These are phyloP conservation scores for Perccottus glenii DNA, from an alignment of 2,113 vertebrate genomes.

Conservation along the genomic window DNA sequence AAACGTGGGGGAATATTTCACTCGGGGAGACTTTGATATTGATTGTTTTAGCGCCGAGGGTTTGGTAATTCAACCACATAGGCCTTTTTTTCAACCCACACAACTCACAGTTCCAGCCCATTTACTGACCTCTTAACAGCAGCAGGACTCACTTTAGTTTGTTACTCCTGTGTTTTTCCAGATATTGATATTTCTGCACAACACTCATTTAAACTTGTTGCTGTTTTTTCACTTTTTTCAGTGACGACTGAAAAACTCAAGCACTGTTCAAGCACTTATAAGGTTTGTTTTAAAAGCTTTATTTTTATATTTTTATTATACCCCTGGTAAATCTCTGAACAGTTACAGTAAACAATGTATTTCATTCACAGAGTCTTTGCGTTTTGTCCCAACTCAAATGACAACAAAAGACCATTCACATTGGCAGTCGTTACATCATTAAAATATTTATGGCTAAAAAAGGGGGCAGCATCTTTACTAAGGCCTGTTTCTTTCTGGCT, in stretches of 20 bases:
- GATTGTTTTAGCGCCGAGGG: background rate
- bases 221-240: background rate
- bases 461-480: conserved; percentile 92
- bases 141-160: background rate
- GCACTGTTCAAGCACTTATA: background rate
- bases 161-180: background rate
- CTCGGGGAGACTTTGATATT: background rate
- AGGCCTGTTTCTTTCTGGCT: conserved; percentile 89
- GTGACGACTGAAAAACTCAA: background rate
- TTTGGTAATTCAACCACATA: background rate
- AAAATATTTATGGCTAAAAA: conserved; percentile 75
- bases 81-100: background rate
- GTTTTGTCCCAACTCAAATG: no score
- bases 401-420: no score
- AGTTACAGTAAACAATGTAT: no score
- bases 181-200: background rate
- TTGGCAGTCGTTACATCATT: background rate
- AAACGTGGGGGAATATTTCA: no score
- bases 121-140: background rate
- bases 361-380: no score
- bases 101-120: background rate
- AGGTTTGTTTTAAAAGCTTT: background rate
- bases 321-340: no score
- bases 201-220: background rate
- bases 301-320: background rate